Percentiles rank a stretch among this genome's conserved stretches.
phyloP scores from a whole-genome alignment of 1,140 invertebrate species.

The Parapsyche elsis region DNA sequence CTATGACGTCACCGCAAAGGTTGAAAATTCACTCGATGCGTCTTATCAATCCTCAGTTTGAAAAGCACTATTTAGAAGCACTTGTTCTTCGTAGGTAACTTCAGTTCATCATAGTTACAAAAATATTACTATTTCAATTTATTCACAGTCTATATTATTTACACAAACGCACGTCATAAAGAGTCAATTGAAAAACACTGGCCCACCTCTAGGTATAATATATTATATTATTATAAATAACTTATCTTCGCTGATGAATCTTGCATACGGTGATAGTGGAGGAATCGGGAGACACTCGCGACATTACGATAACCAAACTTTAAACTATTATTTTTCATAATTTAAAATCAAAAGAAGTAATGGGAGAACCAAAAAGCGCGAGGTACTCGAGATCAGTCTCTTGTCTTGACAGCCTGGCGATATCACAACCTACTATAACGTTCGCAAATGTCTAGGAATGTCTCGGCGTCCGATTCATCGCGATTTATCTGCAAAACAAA shows the following conservation, averaged over 20 bases:
- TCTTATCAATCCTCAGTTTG: no score
- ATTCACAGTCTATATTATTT: neutral
- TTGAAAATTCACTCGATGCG: no score
- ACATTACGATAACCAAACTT: neutral
- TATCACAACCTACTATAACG: slow-evolving; percentile 14
- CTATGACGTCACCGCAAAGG: no score
- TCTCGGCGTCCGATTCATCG: slow-evolving; percentile 1
- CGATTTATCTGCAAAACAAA: neutral
- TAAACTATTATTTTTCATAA: neutral
- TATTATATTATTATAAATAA: neutral
- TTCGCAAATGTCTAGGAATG: slow-evolving; percentile 28
- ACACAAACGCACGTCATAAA: neutral
- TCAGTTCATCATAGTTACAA: neutral
- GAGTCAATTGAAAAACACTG: neutral
- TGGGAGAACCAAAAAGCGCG: neutral
- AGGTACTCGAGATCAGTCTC: neutral
- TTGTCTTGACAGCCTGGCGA: neutral
- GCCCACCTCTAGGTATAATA: neutral
- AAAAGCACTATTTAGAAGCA: no score
- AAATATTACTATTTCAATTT: slow-evolving; percentile 1
- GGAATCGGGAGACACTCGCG: neutral
- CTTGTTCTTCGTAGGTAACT: neutral
- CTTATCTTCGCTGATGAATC: neutral
- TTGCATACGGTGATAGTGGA: neutral
- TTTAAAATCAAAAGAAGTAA: neutral